Base-by-base conservation (phyloP, 2,888 invertebrate genomes). In the Venusia cambrica region DNA sequence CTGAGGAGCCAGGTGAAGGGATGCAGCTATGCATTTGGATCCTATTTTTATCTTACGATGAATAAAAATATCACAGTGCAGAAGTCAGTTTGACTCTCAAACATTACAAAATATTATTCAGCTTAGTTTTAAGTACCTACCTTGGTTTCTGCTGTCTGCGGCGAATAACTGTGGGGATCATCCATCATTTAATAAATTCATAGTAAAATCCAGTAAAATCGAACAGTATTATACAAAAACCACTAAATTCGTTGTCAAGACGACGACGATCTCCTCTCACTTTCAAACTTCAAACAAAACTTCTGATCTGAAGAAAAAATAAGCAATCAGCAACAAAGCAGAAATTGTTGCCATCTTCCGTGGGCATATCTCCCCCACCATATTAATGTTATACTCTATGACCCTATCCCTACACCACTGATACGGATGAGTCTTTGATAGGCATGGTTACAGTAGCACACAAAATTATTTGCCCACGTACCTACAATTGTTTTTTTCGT, bases 161-260 rank as follows among this genome's bases (percentile, higher is more conserved):
- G 53, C 47, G 60, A 48, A 54, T 55, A 50, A 54, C 72, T 68
- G 45, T 75, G 66, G 54, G 70, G 65, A 67, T 85, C 81, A 79
- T 79, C 85, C 85, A 87, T 87, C 71, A 74, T 84, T 80, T 75
- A 72, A 61, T 51, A 73, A 73, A 80, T 62, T 65, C 81, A 81
- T 83, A 79, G 62, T 78, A 74, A 64, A 69, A 73, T 71, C 62
- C 81, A 79, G 62, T 78, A 74, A 64, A 69, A 73, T 71, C 62
- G 72, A 68, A 68, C 56, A 67, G 59, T 60, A 66, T 51, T 66
- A 60, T 71, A 56, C 54, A 67, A 63, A 73, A 66, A 57, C 60
- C 68, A 73, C 62, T 54, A 73, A 73, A 69, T 69, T 69, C 71
- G 85, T 87, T 80, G 84, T 76, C 84, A 80, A 77, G 84, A 65